phyloP scores from a whole-genome alignment of 64 coral and sea anemone genomes.

The Actinia equina region DNA sequence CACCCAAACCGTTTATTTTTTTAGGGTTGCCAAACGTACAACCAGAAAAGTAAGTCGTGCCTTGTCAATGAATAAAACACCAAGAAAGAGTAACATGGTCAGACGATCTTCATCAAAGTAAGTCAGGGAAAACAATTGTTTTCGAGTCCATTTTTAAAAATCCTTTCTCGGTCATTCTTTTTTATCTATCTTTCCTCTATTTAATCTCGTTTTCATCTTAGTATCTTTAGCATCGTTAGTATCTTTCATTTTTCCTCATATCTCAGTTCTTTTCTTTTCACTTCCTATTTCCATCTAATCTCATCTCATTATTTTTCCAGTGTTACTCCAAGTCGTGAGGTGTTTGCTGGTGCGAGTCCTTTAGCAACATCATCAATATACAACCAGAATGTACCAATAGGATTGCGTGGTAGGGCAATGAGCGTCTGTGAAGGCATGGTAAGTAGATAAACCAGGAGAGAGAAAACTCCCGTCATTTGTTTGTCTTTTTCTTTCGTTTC shows the following conservation, averaged over 20 bases:
- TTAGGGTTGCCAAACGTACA: slow-evolving; percentile 87
- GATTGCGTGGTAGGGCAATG: slow-evolving; percentile 26
- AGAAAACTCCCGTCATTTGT: too few relatives aligned
- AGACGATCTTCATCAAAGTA: slow-evolving; percentile 89
- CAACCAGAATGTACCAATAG: slow-evolving; percentile 31
- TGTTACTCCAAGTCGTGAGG: slow-evolving; percentile 17
- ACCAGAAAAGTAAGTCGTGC: slow-evolving; percentile 90
- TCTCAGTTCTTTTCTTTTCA: background rate
- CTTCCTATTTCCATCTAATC: background rate
- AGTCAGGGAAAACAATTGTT: too few relatives aligned
- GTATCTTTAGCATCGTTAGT: background rate
- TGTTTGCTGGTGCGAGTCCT: slow-evolving; percentile 34
- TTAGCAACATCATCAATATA: slow-evolving; percentile 6
- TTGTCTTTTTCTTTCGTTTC: too few relatives aligned
- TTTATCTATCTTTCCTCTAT: background rate
- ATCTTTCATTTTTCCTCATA: too few relatives aligned
- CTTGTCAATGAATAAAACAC: slow-evolving; percentile 92
- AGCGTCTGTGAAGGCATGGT: slow-evolving; percentile 44
- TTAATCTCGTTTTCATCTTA: background rate
- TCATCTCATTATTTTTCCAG: background rate
- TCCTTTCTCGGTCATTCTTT: background rate
- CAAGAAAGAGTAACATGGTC: slow-evolving; percentile 52
- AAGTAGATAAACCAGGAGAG: background rate
- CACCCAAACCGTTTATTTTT: background rate
- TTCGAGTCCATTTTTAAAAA: background rate